Conservation (phyloP, 2,888 invertebrate genomes). For the Platycheirus albimanus region DNA sequence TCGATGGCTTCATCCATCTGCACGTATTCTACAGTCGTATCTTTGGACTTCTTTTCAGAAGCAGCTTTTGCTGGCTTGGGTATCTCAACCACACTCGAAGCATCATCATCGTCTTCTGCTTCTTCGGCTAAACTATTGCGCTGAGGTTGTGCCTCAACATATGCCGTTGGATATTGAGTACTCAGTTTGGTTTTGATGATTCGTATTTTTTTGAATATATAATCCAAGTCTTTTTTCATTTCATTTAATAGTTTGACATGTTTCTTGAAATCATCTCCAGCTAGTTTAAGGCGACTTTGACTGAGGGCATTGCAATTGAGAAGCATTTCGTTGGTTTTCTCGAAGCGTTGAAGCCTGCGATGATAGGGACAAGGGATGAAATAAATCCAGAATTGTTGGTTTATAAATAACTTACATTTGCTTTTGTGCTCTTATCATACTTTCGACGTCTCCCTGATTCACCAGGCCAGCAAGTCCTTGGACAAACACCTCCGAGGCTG, state of each 20-base stretch:
- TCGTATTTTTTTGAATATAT: conserved; percentile 95
- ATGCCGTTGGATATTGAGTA: conserved; percentile 88
- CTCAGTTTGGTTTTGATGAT: conserved; percentile 91
- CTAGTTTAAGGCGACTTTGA: conserved; percentile 91
- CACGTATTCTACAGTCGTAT: conserved; percentile 81
- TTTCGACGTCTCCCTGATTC: conserved; percentile 94
- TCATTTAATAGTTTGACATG: conserved; percentile 93
- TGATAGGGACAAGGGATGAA: background rate
- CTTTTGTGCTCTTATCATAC: conserved; percentile 94
- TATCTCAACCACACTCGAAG: conserved; percentile 77
- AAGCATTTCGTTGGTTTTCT: conserved; percentile 99
- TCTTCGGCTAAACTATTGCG: conserved; percentile 83
- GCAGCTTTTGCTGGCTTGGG: conserved; percentile 37
- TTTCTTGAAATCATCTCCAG: conserved; percentile 94
- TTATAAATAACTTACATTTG: conserved; percentile 88
- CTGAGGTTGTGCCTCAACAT: conserved; percentile 85
- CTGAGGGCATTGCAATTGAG: conserved; percentile 98
- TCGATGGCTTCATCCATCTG: conserved; percentile 82
- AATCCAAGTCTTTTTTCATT: conserved; percentile 97
- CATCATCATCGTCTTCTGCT: conserved; percentile 82
- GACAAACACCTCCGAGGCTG: conserved; percentile 95
- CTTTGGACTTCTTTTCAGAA: conserved; percentile 75
- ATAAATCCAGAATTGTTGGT: background rate
- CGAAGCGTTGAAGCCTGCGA: conserved; percentile 95
- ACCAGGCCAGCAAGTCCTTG: conserved; percentile 96